These are phyloP conservation scores for Melanocharis versteri DNA, from an alignment of 2,113 vertebrate species.

Conservation along the genomic window DNA sequence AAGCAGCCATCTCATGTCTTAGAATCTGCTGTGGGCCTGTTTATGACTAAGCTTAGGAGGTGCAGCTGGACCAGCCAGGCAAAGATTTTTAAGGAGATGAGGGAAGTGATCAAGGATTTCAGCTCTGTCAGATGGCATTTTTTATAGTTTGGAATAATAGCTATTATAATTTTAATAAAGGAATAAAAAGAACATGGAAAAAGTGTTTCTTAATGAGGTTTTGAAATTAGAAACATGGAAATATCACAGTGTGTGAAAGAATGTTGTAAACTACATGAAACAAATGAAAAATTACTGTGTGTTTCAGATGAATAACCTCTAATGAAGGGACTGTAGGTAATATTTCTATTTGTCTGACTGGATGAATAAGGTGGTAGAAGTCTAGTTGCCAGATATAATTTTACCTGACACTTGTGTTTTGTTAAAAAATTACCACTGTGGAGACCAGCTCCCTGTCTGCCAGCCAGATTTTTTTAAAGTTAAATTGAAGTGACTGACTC, in stretches of 20 bases:
- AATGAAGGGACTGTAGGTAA: not conserved
- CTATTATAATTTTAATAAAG: not conserved
- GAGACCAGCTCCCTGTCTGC: slow-evolving; percentile 33
- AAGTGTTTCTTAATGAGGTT: not conserved
- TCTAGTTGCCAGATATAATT: slow-evolving; percentile 30
- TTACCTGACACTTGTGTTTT: slow-evolving; percentile 49
- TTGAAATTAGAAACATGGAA: not conserved
- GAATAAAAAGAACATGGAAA: not conserved
- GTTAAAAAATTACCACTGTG: slow-evolving; percentile 40
- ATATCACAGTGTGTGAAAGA: not conserved
- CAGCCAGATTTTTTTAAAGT: slow-evolving; percentile 50
- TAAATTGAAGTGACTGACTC: slow-evolving; percentile 59
- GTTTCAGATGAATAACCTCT: not conserved
- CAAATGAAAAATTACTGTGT: not conserved
- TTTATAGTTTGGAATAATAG: not conserved
- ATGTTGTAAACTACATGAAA: not conserved
- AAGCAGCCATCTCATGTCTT: not conserved
- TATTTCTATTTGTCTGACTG: not conserved
- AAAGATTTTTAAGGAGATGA: not conserved
- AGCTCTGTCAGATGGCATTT: not conserved
- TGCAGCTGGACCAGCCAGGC: not conserved
- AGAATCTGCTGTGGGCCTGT: not conserved
- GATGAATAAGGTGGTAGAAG: not conserved
- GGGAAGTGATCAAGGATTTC: not conserved
- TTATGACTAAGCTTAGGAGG: not conserved